phyloP scores from a whole-genome alignment of 2,797 vertebrate genomes.

The Tokudaia tokunoshimensis region DNA sequence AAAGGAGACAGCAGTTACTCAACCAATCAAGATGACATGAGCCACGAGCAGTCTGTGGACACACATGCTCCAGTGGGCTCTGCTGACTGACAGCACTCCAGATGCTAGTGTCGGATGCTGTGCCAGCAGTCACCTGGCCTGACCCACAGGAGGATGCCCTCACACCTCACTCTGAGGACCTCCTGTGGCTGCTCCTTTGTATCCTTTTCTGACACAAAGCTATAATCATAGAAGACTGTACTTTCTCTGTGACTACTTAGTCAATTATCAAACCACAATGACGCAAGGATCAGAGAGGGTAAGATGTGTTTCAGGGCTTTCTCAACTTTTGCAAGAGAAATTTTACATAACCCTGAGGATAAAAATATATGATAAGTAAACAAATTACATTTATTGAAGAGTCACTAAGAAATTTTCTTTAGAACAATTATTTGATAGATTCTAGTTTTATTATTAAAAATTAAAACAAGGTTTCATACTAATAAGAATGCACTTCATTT shows the following conservation, averaged over 20 bases:
- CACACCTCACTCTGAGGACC: not conserved
- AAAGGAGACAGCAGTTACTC: not conserved
- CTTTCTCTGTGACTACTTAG: not conserved
- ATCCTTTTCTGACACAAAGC: not conserved
- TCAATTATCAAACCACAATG: not conserved
- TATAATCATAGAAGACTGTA: not conserved
- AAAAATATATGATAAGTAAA: not conserved
- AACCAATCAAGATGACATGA: not conserved
- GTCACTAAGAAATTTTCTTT: not conserved
- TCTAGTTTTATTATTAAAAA: not conserved
- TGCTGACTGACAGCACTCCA: not conserved
- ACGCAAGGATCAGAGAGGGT: not conserved
- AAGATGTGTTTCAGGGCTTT: not conserved
- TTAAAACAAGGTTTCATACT: not conserved
- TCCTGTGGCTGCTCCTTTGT: not conserved
- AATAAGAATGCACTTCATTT: not conserved
- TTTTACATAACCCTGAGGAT: not conserved
- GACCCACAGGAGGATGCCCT: not conserved
- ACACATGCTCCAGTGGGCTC: not conserved
- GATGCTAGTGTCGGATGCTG: not conserved
- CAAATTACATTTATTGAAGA: not conserved
- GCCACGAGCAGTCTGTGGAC: not conserved
- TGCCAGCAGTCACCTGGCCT: not conserved
- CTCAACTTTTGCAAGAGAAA: not conserved
- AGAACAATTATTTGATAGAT: not conserved